Evolutionary conservation across 2,113 vertebrate species (phyloP), one percentile per base, ranked within the genome.

Genomic region (Cavia aperea): DNA sequence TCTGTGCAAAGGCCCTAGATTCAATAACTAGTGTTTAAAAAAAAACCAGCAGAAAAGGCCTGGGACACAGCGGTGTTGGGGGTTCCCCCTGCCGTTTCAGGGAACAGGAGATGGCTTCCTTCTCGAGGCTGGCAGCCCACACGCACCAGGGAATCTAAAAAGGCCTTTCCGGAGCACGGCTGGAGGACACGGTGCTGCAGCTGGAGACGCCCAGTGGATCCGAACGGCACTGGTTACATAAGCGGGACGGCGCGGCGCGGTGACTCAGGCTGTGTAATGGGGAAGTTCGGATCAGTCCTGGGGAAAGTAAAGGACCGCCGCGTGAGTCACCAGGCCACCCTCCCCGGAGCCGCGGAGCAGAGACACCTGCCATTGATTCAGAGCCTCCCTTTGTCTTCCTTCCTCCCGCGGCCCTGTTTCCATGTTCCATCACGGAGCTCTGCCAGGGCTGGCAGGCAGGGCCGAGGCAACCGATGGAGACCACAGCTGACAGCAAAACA

Each of bases 321-420:
- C 86, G 36, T 98, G 97, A 98, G 86, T 98, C 97, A 98, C 58
- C 2, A 51, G 96, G 95, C 97, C 97, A 95, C 97, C 97, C 97
- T 97, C 96, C 60, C 82, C 65, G 92, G 87, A 93, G 95, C 72
- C 96, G 96, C 94, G 16, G 16, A 65, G 26, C 8, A 66, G 7
- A 66, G 77, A 93, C 93, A 93, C 95, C 95, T 96, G 92, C 96
- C 24, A 91, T 84, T 98, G 97, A 97, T 97, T 98, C 97, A 97
- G 97, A 96, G 93, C 84, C 96, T 97, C 90, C 70, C 85, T 95
- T 95, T 96, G 93, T 62, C 97, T 94, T 91, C 12, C 86, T 58
- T 86, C 68, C 90, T 77, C 82, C 75, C 95, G 96, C 88, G 54
- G n/a, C 0, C 0, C 92, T 92, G 93, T 90, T 94, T 49, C 0